These are phyloP conservation scores for Ceratoteleas bidentatus DNA, from an alignment of 1,140 invertebrate genomes.

Conservation along the genomic window DNA sequence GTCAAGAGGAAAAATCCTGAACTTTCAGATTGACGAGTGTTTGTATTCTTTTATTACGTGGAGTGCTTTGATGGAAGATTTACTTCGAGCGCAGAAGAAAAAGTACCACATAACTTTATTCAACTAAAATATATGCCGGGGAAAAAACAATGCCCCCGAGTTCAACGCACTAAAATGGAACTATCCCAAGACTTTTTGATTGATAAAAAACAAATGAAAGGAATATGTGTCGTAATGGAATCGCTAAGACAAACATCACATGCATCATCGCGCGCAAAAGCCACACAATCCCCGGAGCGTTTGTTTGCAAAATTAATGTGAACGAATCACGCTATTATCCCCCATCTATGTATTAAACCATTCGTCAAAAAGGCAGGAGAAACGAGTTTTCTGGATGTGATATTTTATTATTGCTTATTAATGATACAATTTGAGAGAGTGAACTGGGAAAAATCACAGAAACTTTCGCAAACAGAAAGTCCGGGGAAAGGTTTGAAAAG, in stretches of 20 bases:
- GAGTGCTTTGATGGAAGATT: conserved; percentile 56
- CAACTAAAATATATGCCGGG: conserved; percentile 33
- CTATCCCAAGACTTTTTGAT: conserved; percentile 17
- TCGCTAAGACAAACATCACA: conserved; percentile 33
- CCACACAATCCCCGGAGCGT: conserved; percentile 6
- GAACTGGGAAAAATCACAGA: conserved; percentile 8
- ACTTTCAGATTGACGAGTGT: conserved; percentile 64
- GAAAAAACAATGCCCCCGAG: conserved; percentile 25
- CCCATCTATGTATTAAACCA: not conserved
- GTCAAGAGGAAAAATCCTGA: conserved; percentile 58
- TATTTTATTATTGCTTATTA: conserved; percentile 6
- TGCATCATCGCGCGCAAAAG: conserved; percentile 19
- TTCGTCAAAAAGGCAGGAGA: not conserved
- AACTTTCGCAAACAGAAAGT: conserved; percentile 31
- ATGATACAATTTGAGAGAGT: conserved; percentile 17
- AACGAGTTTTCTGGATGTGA: conserved; percentile 4
- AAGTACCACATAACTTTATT: conserved; percentile 53
- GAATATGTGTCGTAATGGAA: conserved; percentile 38
- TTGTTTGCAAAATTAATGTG: conserved; percentile 23
- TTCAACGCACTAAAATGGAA: conserved; percentile 28
- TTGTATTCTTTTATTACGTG: conserved; percentile 61
- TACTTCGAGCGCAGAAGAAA: conserved; percentile 33
- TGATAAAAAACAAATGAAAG: conserved; percentile 44
- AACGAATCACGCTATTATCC: conserved; percentile 7
- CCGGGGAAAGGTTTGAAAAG: conserved; percentile 8